Conservation (phyloP, 2,888 invertebrate genomes). For the Orthosia cruda region DNA sequence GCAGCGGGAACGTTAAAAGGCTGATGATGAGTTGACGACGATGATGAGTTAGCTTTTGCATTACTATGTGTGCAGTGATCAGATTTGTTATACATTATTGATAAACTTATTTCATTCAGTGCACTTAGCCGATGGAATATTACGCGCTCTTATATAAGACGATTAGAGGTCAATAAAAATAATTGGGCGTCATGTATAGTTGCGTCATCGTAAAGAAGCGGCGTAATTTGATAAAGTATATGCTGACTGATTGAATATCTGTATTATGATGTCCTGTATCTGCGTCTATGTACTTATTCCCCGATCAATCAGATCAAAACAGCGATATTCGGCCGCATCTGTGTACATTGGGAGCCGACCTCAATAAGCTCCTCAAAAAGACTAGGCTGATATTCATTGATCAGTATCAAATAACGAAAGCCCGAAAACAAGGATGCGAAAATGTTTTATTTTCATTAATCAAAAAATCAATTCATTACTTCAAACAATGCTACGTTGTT, state of each 20-base stretch:
- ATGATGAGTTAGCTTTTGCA: too few relatives aligned
- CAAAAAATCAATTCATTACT: conserved; percentile 38
- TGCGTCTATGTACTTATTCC: conserved; percentile 19
- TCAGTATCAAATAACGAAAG: conserved; percentile 44
- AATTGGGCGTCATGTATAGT: too few relatives aligned
- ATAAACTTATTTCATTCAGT: not conserved
- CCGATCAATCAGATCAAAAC: conserved; percentile 56
- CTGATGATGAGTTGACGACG: too few relatives aligned
- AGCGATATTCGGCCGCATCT: conserved; percentile 44
- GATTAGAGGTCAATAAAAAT: not conserved
- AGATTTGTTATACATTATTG: too few relatives aligned
- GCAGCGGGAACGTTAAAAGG: too few relatives aligned
- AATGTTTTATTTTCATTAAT: conserved; percentile 36
- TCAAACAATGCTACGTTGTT: conserved; percentile 26
- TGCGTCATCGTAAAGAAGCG: not conserved
- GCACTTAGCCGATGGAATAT: not conserved
- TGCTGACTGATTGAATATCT: not conserved
- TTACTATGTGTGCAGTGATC: too few relatives aligned
- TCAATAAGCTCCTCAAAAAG: conserved; percentile 40
- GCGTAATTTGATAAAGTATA: not conserved
- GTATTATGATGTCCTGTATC: not conserved
- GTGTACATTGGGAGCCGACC: conserved; percentile 33
- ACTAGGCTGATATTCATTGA: conserved; percentile 43
- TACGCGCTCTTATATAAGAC: not conserved
- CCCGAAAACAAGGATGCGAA: conserved; percentile 9